Conservation (phyloP, 2,113 vertebrate species). For the Apteryx owenii region DNA sequence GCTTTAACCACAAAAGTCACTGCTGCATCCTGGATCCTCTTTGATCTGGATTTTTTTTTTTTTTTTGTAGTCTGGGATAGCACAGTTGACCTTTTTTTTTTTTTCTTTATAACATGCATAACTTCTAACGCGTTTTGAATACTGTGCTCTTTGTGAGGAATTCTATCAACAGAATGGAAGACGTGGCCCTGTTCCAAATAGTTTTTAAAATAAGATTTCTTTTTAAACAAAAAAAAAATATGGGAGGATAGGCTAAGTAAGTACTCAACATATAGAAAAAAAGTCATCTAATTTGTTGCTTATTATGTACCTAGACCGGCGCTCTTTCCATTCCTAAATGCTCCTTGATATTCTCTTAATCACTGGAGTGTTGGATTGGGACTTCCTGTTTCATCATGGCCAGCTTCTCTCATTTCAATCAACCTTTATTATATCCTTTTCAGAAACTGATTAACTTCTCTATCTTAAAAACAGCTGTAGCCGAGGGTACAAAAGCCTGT, state of each 20-base stretch:
- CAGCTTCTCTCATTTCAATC: not conserved
- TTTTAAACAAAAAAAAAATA: not conserved
- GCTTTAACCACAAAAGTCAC: slow-evolving; percentile 10
- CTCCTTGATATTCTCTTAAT: not conserved
- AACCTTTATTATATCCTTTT: not conserved
- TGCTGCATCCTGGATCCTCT: not conserved
- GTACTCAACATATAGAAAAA: not conserved
- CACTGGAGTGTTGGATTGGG: not conserved
- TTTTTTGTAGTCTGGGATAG: not conserved
- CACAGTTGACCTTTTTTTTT: not conserved
- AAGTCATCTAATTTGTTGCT: not conserved
- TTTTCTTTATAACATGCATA: not conserved
- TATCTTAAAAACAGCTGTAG: not conserved
- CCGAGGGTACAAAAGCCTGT: not conserved
- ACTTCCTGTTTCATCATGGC: not conserved
- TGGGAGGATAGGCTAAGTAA: not conserved
- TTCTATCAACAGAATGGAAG: not conserved
- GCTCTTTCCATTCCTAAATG: not conserved
- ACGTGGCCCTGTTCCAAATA: not conserved
- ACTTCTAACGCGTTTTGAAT: not conserved
- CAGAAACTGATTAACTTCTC: not conserved
- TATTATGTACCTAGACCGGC: not conserved
- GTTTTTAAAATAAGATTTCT: not conserved
- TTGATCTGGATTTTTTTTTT: not conserved
- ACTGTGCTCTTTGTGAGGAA: not conserved